phyloP scores from a whole-genome alignment of 2,113 vertebrate species.

The Myiagra hebetior region DNA sequence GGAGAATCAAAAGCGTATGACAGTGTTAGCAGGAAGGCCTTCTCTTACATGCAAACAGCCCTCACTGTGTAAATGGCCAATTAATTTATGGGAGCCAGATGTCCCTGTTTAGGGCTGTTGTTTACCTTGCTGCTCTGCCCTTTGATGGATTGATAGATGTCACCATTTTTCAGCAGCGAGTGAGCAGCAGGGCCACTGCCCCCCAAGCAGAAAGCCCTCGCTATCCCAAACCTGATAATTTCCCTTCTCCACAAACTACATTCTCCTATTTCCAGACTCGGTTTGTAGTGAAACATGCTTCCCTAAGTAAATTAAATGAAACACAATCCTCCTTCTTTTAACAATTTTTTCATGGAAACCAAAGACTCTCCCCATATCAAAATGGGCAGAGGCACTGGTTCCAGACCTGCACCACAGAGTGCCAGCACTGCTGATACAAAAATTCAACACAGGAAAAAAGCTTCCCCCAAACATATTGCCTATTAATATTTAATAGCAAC shows the following conservation, averaged over 20 bases:
- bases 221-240: not conserved
- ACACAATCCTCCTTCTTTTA: not conserved
- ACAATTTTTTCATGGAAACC: not conserved
- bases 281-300: not conserved
- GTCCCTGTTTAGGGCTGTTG: slow-evolving; percentile 25
- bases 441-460: not conserved
- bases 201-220: slow-evolving; percentile 8
- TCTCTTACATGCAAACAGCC: slow-evolving; percentile 70
- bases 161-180: slow-evolving; percentile 34
- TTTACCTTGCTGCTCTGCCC: slow-evolving; percentile 60
- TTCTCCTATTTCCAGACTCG: not conserved
- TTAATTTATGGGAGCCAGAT: slow-evolving; percentile 71
- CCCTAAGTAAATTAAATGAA: not conserved
- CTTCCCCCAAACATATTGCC: not conserved
- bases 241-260: not conserved
- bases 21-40: slow-evolving; percentile 48
- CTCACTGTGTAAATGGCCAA: slow-evolving; percentile 68
- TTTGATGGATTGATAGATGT: slow-evolving; percentile 58
- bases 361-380: not conserved
- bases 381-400: not conserved
- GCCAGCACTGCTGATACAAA: not conserved
- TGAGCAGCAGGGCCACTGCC: not conserved
- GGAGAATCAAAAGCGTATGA: slow-evolving; percentile 70
- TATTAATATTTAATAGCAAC: not conserved
- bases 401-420: not conserved